Percentiles rank a stretch among this genome's conserved stretches.
Evolutionary conservation across 2,888 invertebrate species (phyloP).

Genomic region (Protodeltote pygarga): DNA sequence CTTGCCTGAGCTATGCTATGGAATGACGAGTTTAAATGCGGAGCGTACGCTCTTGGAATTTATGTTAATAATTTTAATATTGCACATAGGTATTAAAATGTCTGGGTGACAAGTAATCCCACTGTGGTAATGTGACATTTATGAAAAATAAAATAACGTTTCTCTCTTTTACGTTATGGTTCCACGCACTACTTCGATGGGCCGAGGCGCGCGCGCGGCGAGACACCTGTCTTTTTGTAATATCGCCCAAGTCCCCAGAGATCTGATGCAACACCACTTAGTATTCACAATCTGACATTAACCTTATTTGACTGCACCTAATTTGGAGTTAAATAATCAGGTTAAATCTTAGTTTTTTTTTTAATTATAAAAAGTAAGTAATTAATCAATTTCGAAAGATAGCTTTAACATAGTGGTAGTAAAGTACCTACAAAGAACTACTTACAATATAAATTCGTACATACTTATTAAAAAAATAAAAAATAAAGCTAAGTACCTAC

Average conservation of each 20-base stretch:
- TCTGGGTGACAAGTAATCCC: slow-evolving; percentile 22
- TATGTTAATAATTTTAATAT: slow-evolving; percentile 54
- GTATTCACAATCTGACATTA: slow-evolving; percentile 16
- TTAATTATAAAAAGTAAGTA: too few species aligned
- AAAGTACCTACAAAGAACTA: too few species aligned
- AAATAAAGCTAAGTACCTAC: too few species aligned
- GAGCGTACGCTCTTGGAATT: slow-evolving; percentile 73
- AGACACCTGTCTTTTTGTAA: slow-evolving; percentile 32
- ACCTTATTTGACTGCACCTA: slow-evolving; percentile 12
- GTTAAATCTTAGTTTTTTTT: too few species aligned
- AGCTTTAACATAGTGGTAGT: too few species aligned
- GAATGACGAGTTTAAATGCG: slow-evolving; percentile 78
- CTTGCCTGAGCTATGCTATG: slow-evolving; percentile 65
- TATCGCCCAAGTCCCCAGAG: slow-evolving; percentile 12
- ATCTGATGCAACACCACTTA: slow-evolving; percentile 33
- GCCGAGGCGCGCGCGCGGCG: slow-evolving; percentile 1
- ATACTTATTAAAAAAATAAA: too few species aligned
- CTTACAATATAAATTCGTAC: too few species aligned
- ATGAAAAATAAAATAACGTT: slow-evolving; percentile 12
- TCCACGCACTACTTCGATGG: too few species aligned
- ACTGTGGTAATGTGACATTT: slow-evolving; percentile 10
- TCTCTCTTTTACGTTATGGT: too few species aligned
- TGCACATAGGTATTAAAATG: slow-evolving; percentile 44
- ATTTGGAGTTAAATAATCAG: slow-evolving; percentile 7
- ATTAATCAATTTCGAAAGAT: neutral